Conservation (phyloP, 2,113 vertebrate species). For the Psilopsiagon aymara region DNA sequence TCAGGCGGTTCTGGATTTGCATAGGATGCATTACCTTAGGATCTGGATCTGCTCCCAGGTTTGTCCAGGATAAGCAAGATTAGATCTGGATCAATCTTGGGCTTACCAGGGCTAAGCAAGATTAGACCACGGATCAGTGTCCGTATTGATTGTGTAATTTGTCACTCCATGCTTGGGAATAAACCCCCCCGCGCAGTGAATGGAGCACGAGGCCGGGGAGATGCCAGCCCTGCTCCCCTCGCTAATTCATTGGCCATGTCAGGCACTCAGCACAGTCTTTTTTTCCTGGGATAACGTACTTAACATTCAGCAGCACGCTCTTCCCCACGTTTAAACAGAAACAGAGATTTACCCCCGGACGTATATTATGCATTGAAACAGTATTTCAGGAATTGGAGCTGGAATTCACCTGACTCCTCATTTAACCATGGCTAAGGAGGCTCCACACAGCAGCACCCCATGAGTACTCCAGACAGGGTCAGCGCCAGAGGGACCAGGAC, state of each 20-base stretch:
- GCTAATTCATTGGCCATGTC: background rate
- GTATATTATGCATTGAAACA: background rate
- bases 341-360: background rate
- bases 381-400: background rate
- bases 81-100: conserved; percentile 56
- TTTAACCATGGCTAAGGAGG: background rate
- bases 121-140: conserved; percentile 50
- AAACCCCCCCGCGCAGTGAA: fast-evolving
- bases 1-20: background rate
- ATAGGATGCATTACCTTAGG: background rate
- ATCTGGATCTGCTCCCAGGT: conserved; percentile 38
- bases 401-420: conserved; percentile 25
- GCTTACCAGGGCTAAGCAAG: conserved; percentile 35
- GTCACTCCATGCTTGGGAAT: background rate
- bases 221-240: background rate
- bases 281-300: background rate
- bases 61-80: conserved; percentile 58
- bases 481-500: background rate
- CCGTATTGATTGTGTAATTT: background rate
- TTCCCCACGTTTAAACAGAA: background rate
- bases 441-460: background rate
- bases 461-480: fast-evolving
- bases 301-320: background rate
- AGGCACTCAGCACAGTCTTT: background rate
- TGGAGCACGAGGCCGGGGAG: background rate